A percentile compares a stretch with the other conserved stretches of the same genome.
Conservation (phyloP, 2,797 vertebrate genomes). For the Leuciscus waleckii region DNA sequence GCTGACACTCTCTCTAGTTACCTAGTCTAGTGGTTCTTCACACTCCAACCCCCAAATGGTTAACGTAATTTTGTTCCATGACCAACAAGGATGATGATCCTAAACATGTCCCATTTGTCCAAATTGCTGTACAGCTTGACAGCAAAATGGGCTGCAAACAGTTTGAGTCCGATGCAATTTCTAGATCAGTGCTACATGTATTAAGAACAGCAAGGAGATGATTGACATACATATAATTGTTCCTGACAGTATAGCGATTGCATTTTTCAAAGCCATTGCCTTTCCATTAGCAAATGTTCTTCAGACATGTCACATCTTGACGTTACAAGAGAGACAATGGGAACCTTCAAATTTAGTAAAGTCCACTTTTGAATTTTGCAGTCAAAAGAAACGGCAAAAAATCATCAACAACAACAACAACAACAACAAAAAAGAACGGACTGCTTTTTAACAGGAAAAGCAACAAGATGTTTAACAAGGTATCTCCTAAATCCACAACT, state of each 20-base stretch:
- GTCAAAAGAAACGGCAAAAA: not conserved
- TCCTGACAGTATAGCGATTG: not conserved
- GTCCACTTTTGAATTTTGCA: not conserved
- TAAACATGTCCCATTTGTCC: not conserved
- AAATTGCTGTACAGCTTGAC: not conserved
- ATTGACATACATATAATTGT: slow-evolving; percentile 23
- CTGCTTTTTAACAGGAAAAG: not conserved
- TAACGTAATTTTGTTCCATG: not conserved
- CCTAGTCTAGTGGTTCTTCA: not conserved
- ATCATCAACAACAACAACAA: too few relatives aligned
- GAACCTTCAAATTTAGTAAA: not conserved
- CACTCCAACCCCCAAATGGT: not conserved
- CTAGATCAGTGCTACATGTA: not conserved
- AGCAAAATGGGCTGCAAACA: not conserved
- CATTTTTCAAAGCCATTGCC: not conserved
- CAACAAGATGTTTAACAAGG: not conserved
- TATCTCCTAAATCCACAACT: not conserved
- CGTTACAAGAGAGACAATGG: not conserved
- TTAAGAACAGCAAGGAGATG: slow-evolving; percentile 10
- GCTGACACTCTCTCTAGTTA: too few relatives aligned
- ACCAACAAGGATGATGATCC: not conserved
- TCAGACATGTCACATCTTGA: not conserved
- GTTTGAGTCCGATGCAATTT: slow-evolving; percentile 3
- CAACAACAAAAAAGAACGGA: not conserved
- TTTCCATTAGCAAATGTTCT: slow-evolving; percentile 4